Base-by-base conservation (phyloP, 2,888 invertebrate genomes). In the Tinea trinotella region DNA sequence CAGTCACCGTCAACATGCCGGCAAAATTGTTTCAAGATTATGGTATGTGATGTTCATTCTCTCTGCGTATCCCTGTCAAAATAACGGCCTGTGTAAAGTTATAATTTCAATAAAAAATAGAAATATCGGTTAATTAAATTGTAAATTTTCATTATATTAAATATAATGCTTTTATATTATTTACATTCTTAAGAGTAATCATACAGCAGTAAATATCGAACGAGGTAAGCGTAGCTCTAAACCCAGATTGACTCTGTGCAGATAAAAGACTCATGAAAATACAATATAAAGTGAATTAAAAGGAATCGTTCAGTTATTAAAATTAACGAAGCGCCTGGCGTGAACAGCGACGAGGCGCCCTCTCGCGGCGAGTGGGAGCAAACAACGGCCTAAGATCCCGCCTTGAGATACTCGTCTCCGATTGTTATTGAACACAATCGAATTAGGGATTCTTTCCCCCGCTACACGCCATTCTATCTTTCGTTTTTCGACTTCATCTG, bases 391-490 rank as follows among this genome's bases (percentile, higher is more conserved):
- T 40, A n/a, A 22, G 13, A 17, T 52, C 20, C 7, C 52, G 36
- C 18, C 20, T 22, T 19, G 20, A 19, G 20, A 44, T 53, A 40
- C 40, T 53, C 40, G 17, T 40, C 66, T 61, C 63, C 66, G 68
- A 74, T 81, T 82, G 82, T 80, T 80, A 76, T 74, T 68, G 71
- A 77, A 74, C 68, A 78, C 79, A 84, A 83, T 81, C 75, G 77
- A 79, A 82, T 84, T 83, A 82, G 74, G 66, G 71, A 75, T 73
- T 76, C 72, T 70, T 70, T 72, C 53, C 53, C 36, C 36, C 20
- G 36, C 53, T 40, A 40, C 53, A 53, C 53, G 40, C 53, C 52
- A 34, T 19, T 24, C 36, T 35, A 40, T 76, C 73, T 70, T 69
- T 71, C 63, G 59, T 62, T 64, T 66, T 62, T 69, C 70, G 71